phyloP scores from a whole-genome alignment of 2,888 invertebrate genomes.

The Diaphora mendica region DNA sequence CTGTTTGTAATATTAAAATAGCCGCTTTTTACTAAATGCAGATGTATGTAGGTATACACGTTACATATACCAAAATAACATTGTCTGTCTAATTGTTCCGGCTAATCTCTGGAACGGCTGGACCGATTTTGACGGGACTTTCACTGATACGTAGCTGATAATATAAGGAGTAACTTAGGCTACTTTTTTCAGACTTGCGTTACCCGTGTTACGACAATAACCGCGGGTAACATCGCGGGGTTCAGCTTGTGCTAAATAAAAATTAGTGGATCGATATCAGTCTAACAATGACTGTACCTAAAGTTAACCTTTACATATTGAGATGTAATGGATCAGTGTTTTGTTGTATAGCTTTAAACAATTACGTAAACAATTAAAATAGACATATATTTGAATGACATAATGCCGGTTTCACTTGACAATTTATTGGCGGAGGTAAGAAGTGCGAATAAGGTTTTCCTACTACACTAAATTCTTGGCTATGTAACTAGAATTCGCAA shows the following conservation, averaged over 20 bases:
- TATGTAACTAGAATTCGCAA: background rate
- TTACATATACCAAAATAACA: no score
- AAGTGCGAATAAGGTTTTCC: background rate
- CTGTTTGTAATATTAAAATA: no score
- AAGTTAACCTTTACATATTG: background rate
- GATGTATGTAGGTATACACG: no score
- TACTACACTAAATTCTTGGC: background rate
- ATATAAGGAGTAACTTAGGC: no score
- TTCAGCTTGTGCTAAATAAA: background rate
- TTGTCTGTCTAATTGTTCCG: no score
- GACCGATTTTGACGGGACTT: no score
- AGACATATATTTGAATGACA: background rate
- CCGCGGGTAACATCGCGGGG: no score
- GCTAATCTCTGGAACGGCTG: no score
- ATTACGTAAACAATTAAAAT: conserved; percentile 38
- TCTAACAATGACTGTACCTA: background rate
- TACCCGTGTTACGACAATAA: no score
- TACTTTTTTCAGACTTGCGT: no score
- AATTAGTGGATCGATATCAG: background rate
- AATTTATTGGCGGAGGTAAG: background rate
- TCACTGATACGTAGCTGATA: no score
- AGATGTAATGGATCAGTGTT: conserved; percentile 39
- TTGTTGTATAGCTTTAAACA: conserved; percentile 36
- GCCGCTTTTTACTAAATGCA: no score
- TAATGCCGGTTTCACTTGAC: conserved; percentile 1